Evolutionary conservation across 2,797 vertebrate species (phyloP).

Genomic region (Chloroceryle amazona): DNA sequence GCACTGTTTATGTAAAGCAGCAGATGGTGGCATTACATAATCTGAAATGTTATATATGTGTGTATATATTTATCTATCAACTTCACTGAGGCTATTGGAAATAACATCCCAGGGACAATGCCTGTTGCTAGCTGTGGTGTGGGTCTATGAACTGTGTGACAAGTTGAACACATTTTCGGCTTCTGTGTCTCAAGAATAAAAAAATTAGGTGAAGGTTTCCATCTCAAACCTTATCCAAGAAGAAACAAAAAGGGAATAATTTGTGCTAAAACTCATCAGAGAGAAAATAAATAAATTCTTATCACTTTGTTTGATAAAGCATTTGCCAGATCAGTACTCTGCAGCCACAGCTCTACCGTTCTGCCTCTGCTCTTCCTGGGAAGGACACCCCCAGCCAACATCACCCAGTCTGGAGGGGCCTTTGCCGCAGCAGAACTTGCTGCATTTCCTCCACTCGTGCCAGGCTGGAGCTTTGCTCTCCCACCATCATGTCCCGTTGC

Average conservation of each 20-base stretch:
- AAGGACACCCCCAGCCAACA: neutral
- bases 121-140: neutral
- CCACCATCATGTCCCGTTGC: accelerated
- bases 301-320: neutral
- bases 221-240: neutral
- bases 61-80: neutral
- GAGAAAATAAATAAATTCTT: neutral
- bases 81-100: neutral
- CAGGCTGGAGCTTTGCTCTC: neutral
- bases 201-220: neutral
- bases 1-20: slow-evolving; percentile 19
- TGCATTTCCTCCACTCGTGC: neutral
- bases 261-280: neutral
- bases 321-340: neutral
- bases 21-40: slow-evolving; percentile 59
- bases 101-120: neutral
- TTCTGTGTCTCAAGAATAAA: neutral
- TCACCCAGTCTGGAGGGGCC: neutral
- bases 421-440: accelerated
- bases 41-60: neutral
- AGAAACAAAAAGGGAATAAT: neutral
- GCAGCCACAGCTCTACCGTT: neutral
- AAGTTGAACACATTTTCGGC: neutral
- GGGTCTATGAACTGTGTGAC: neutral
- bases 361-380: accelerated